phyloP scores from a whole-genome alignment of 2,888 invertebrate genomes.

The Lingula anatina region DNA sequence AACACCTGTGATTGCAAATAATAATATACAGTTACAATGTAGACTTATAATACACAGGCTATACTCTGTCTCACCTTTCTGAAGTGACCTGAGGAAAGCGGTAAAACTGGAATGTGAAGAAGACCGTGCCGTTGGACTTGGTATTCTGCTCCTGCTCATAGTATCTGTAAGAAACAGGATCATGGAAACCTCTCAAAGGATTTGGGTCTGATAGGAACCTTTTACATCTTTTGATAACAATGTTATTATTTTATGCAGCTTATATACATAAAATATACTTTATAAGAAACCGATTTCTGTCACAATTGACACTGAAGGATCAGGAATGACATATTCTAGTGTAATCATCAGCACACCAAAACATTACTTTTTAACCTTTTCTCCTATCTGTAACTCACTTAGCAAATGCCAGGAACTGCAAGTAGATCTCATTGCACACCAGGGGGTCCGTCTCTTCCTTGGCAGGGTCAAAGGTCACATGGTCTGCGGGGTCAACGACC shows the following conservation, averaged over 20 bases:
- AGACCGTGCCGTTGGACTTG: conserved; percentile 37
- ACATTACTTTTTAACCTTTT: no score
- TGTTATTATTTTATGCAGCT: no score
- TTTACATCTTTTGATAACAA: no score
- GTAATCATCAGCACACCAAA: no score
- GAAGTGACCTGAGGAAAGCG: conserved; percentile 54
- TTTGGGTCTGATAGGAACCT: no score
- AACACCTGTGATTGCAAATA: neutral
- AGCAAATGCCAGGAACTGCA: conserved; percentile 55
- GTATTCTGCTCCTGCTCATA: neutral
- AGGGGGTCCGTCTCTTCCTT: conserved; percentile 50
- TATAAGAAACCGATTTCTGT: no score
- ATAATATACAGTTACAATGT: neutral
- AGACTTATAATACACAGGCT: neutral
- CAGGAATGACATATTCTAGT: no score
- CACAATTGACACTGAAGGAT: no score
- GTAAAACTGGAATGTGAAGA: conserved; percentile 57
- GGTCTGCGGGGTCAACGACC: conserved; percentile 47
- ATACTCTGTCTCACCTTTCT: no score
- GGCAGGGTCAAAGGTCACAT: conserved; percentile 25
- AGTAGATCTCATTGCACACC: conserved; percentile 52
- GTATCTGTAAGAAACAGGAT: neutral
- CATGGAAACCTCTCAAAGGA: no score
- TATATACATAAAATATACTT: no score
- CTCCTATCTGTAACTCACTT: conserved; percentile 39